phyloP scores from a whole-genome alignment of 2,797 vertebrate genomes.

The Sebastes nivosus region DNA sequence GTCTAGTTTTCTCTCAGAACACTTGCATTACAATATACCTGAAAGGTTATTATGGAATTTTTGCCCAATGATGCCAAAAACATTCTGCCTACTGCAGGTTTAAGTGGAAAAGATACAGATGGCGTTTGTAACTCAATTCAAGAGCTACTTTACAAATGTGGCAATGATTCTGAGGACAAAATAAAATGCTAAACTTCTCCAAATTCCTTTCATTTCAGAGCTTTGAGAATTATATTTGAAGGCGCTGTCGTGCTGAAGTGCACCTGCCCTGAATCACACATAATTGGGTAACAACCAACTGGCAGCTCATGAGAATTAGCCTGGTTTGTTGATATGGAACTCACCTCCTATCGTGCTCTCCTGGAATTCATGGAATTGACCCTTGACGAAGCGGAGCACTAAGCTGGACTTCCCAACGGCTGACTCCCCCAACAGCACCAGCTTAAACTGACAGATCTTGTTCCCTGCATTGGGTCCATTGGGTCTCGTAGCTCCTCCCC shows the following conservation, averaged over 20 bases:
- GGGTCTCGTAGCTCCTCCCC: conserved; percentile 94
- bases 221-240: not conserved
- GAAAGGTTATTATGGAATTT: too few relatives aligned
- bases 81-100: too few relatives aligned
- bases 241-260: not conserved
- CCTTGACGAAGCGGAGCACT: conserved; percentile 98
- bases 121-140: not conserved
- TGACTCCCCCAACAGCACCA: conserved; percentile 97
- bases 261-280: not conserved
- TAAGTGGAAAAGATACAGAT: not conserved
- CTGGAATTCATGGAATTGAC: conserved; percentile 99
- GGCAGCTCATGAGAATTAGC: not conserved
- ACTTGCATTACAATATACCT: too few relatives aligned
- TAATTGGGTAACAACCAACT: not conserved
- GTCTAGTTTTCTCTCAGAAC: too few relatives aligned
- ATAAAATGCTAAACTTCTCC: not conserved
- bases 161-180: not conserved
- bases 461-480: conserved; percentile 95
- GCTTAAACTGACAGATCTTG: conserved; percentile 99
- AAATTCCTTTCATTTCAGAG: not conserved
- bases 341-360: conserved; percentile 99
- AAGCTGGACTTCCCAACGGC: conserved; percentile 99
- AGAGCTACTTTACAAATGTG: not conserved
- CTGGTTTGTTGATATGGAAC: conserved; percentile 29
- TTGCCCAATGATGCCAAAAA: too few relatives aligned